Evolutionary conservation across 35 echinoderm and acorn worm genomes (phyloP).

Genomic region (Patiria miniata): DNA sequence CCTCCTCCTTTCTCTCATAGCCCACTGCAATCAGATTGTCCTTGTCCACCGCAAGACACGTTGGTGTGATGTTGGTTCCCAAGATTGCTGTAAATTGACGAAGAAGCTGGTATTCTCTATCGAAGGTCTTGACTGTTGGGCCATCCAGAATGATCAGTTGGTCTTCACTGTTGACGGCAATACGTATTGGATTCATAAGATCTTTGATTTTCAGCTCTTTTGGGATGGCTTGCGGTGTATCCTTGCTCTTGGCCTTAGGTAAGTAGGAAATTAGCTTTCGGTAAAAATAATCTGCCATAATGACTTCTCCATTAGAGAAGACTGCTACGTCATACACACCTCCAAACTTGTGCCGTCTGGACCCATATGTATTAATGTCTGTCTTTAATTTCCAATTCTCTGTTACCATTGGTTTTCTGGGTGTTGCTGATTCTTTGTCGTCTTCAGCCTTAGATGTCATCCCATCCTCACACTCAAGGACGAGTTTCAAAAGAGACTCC

Average conservation of each 20-base stretch:
- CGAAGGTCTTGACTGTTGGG: not conserved
- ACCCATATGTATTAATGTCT: not conserved
- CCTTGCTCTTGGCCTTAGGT: not conserved
- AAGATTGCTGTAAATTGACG: not conserved
- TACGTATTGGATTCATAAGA: not conserved
- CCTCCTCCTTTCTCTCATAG: not conserved
- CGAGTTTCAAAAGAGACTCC: not conserved
- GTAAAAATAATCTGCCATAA: not conserved
- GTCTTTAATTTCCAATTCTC: not conserved
- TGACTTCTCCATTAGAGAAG: not conserved
- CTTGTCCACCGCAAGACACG: not conserved
- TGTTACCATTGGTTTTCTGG: not conserved
- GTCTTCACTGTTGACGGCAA: not conserved
- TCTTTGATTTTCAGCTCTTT: not conserved
- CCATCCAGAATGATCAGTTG: not conserved
- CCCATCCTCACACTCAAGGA: not conserved
- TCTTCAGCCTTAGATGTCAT: not conserved
- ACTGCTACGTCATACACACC: not conserved
- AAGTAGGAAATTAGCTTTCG: not conserved
- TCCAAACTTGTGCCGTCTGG: not conserved
- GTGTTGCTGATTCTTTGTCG: not conserved
- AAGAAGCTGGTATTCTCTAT: not conserved
- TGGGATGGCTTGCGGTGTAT: not conserved
- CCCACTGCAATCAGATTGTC: slow-evolving; percentile 2
- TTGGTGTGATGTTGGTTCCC: not conserved